Conservation (phyloP, 2,888 invertebrate genomes). For the Cynaeus angustus region DNA sequence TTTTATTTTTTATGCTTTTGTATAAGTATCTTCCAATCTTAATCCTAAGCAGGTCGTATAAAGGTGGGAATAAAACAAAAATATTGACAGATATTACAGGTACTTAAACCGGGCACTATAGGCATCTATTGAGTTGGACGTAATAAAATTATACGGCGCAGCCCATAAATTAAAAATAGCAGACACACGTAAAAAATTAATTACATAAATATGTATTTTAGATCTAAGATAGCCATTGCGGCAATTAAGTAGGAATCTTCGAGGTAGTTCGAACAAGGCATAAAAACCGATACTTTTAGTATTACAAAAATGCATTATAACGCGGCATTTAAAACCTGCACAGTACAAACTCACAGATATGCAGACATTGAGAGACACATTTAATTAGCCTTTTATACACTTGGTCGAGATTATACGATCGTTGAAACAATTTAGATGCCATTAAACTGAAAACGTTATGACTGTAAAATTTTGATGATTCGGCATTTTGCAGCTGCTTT, state of each 20-base stretch:
- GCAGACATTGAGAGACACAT: slow-evolving; percentile 39
- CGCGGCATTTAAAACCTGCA: slow-evolving; percentile 31
- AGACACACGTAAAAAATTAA: slow-evolving; percentile 40
- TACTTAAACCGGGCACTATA: slow-evolving; percentile 28
- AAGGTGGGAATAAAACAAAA: slow-evolving; percentile 3
- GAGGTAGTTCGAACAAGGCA: slow-evolving; percentile 28
- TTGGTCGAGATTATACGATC: slow-evolving; percentile 39
- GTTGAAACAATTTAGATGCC: slow-evolving; percentile 37
- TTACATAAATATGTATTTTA: slow-evolving; percentile 43
- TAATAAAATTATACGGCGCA: slow-evolving; percentile 37
- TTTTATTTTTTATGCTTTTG: no score
- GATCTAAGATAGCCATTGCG: slow-evolving; percentile 25
- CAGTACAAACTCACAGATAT: slow-evolving; percentile 38
- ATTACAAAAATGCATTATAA: slow-evolving; percentile 31
- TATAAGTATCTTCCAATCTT: not conserved
- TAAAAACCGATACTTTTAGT: slow-evolving; percentile 26
- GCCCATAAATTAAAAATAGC: slow-evolving; percentile 39
- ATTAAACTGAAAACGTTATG: slow-evolving; percentile 37
- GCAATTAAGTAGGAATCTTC: slow-evolving; percentile 37
- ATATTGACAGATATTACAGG: slow-evolving; percentile 28
- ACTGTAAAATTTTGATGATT: slow-evolving; percentile 31
- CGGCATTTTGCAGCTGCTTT: slow-evolving; percentile 27
- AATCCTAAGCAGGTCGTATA: slow-evolving; percentile 8
- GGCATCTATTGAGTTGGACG: slow-evolving; percentile 27
- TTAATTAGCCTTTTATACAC: slow-evolving; percentile 39